Evolutionary conservation across 2,113 vertebrate genomes (phyloP).

Genomic region (Geothlypis trichas): DNA sequence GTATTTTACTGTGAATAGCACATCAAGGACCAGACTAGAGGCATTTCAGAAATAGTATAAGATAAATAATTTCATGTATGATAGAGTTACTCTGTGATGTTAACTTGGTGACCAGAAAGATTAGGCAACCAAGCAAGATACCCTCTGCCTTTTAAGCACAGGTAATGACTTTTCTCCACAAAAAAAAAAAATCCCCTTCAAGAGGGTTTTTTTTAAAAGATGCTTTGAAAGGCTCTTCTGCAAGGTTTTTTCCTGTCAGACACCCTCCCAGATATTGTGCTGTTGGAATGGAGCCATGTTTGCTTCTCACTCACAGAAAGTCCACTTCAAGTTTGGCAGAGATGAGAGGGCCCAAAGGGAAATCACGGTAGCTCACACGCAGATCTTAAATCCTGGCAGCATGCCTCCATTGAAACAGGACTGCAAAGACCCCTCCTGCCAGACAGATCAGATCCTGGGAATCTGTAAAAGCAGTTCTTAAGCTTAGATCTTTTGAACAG

Average conservation of each 20-base stretch:
- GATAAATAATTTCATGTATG: neutral
- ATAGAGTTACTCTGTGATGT: neutral
- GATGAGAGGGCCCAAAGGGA: neutral
- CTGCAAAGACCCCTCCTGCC: neutral
- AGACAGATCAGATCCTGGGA: neutral
- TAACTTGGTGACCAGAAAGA: neutral
- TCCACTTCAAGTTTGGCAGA: constrained; percentile 46
- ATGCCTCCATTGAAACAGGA: constrained; percentile 3
- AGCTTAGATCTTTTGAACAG: neutral
- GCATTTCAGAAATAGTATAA: neutral
- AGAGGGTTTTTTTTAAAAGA: neutral
- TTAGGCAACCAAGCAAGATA: neutral
- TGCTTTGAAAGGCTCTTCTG: neutral
- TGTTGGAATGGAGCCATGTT: constrained; percentile 24
- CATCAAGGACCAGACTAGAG: neutral
- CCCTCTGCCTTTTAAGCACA: neutral
- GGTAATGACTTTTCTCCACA: neutral
- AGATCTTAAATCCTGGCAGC: constrained; percentile 34
- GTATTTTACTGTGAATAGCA: neutral
- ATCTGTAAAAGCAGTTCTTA: neutral
- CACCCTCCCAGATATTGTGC: neutral
- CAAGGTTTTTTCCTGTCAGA: neutral
- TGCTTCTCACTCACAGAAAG: constrained; percentile 44
- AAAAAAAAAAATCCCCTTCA: constrained; percentile 7
- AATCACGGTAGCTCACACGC: neutral